Evolutionary conservation across 1,140 invertebrate species (phyloP), one percentile per base, ranked within the genome.

Genomic region (Araneus ventricosus): DNA sequence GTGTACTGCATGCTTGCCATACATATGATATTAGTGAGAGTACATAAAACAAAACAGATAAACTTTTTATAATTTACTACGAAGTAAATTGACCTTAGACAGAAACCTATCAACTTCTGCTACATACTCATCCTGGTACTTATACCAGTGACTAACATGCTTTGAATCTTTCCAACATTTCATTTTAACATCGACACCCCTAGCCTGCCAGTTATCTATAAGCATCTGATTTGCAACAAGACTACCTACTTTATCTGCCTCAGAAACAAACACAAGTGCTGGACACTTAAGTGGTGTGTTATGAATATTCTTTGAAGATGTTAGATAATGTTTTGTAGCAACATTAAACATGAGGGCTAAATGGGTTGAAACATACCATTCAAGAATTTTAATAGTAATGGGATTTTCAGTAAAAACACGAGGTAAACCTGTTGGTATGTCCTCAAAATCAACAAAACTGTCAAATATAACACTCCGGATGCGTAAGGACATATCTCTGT

Each of bases 381-480:
- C 96, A 67, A 98, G 95, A 5, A 97, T 96, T 94, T 96, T 96
- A 95, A 97, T 97, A 95, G 98, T 96, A 24, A 97, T 95, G 90
- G 95, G 95, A 95, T 98, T 98, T 70, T 96, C 97, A 0, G 97
- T 94, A 10, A 98, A 96, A 1, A 98, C 97, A 30, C 96, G 96
- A 1, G 98, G 97, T 17, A 98, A 96, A 2, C 98, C 98, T 93
- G 97, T 96, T 2, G 97, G 96, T 27, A 98, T 96, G 95, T 98
- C 97, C 5, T 97, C 97, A 75, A 98, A 97, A 95, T 98, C 98
- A 4, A 97, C 98, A 5, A 97, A 97, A 93, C 98, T 98, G 95
- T 99, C 98, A 97, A 98, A 98, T 30, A 98, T 95, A 87, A 98
- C 98, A 0, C 97, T 98, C 5, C 96, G 96, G 94, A 98, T 96